Percentiles rank a stretch among this genome's conserved stretches.
phyloP scores from a whole-genome alignment of 2,888 invertebrate species.

The Xestia c-nigrum region DNA sequence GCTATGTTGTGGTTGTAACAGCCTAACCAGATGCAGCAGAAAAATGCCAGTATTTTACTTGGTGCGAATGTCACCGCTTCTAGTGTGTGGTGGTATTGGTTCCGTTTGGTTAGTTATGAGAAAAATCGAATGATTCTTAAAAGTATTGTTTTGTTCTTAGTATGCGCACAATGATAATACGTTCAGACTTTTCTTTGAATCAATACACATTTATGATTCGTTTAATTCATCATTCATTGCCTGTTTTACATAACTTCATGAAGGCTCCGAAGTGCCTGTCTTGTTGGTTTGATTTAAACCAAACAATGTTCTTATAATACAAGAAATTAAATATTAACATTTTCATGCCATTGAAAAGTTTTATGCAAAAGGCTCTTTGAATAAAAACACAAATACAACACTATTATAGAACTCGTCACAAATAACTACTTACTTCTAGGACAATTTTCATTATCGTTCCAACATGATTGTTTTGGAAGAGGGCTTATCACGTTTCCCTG shows the following conservation, averaged over 20 bases:
- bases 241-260: background rate
- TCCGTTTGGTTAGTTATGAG: background rate
- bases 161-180: slow-evolving; percentile 22
- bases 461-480: background rate
- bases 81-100: background rate
- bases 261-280: background rate
- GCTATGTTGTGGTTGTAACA: background rate
- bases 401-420: background rate
- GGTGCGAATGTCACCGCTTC: background rate
- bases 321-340: background rate
- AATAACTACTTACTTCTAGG: background rate
- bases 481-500: background rate
- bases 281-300: background rate
- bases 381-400: background rate
- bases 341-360: background rate
- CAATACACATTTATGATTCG: background rate
- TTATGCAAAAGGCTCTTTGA: background rate
- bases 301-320: background rate
- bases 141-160: slow-evolving; percentile 39
- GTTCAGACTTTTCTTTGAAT: slow-evolving; percentile 16
- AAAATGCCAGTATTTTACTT: background rate
- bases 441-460: background rate
- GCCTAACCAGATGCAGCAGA: background rate
- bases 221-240: background rate
- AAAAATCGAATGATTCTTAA: slow-evolving; percentile 1